These are phyloP conservation scores for Chiropotes sagulatus DNA, from an alignment of 2,797 vertebrate species.

Conservation along the genomic window DNA sequence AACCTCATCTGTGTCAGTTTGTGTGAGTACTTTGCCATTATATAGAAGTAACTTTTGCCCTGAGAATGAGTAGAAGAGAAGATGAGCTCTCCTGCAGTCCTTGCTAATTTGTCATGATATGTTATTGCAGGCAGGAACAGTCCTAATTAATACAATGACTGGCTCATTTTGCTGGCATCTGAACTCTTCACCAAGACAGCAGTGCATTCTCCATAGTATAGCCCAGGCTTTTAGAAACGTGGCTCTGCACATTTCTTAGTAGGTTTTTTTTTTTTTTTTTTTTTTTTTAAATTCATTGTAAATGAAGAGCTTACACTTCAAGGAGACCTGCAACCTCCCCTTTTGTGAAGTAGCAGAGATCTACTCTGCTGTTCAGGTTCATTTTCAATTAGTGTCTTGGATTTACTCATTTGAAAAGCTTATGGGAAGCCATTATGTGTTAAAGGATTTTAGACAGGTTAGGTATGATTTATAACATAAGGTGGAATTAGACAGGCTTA, in stretches of 20 bases:
- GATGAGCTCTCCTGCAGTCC: background rate
- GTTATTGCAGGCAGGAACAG: background rate
- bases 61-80: background rate
- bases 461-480: slow-evolving; percentile 80
- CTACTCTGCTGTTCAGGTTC: slow-evolving; percentile 56
- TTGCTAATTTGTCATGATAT: slow-evolving; percentile 55
- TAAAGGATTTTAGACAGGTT: slow-evolving; percentile 79
- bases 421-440: slow-evolving; percentile 78
- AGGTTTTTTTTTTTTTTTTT: background rate
- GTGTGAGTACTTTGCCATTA: slow-evolving; percentile 27
- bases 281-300: background rate
- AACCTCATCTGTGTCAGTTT: background rate
- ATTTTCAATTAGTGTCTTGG: slow-evolving; percentile 78
- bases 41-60: slow-evolving; percentile 26
- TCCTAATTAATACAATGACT: slow-evolving; percentile 50
- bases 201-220: background rate
- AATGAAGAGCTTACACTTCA: background rate
- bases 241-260: background rate
- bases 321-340: background rate
- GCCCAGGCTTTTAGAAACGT: background rate
- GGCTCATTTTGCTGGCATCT: background rate
- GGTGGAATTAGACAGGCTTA: slow-evolving; percentile 76
- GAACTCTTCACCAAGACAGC: background rate
- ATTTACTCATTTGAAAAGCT: slow-evolving; percentile 78
- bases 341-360: background rate